Evolutionary conservation across 2,797 vertebrate genomes (phyloP), one percentile per base, ranked within the genome.

Genomic region (Sciurus vulgaris): DNA sequence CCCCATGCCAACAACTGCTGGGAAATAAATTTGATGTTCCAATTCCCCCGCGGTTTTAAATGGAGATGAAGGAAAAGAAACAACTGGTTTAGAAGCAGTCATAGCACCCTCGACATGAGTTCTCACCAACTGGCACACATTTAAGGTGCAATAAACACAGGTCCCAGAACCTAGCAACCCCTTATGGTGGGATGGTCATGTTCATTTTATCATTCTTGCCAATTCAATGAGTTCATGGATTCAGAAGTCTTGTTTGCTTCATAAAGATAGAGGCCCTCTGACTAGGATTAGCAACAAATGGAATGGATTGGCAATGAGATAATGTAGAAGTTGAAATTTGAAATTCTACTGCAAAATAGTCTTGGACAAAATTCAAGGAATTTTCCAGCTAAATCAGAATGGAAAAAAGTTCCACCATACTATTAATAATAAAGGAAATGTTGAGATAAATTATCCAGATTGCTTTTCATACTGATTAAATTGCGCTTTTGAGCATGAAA

Each of bases 11-110:
- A 88, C 72, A 96, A 97, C 73, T 96, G 79, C 91, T n/a, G 33
- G 85, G 86, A 97, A 97, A 92, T 88, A 90, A 86, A 87, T 89
- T 77, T 93, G 77, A 87, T 67, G 69, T 96, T 95, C 91, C 94
- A 96, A 97, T 91, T 96, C 93, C 59, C 89, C 54, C 7, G 38
- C 63, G 92, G 85, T 81, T 96, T 95, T 91, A 86, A 91, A 93
- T 92, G 89, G 86, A 87, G 35, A 90, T 76, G 77, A 93, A 92
- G 74, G 89, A 83, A 86, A 94, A 93, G 89, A 93, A 95, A 82
- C 74, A 95, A 84, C 94, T 86, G 88, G 79, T 89, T 95, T 92
- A 91, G 87, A 86, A 93, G 56, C 72, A 86, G 74, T 51, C 56
- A 91, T 15, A 54, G 79, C 67, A 35, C 93, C 79, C 14, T 86